Evolutionary conservation across 2,888 invertebrate species (phyloP), one percentile per base, ranked within the genome.

Genomic region (Eilema sororculum): DNA sequence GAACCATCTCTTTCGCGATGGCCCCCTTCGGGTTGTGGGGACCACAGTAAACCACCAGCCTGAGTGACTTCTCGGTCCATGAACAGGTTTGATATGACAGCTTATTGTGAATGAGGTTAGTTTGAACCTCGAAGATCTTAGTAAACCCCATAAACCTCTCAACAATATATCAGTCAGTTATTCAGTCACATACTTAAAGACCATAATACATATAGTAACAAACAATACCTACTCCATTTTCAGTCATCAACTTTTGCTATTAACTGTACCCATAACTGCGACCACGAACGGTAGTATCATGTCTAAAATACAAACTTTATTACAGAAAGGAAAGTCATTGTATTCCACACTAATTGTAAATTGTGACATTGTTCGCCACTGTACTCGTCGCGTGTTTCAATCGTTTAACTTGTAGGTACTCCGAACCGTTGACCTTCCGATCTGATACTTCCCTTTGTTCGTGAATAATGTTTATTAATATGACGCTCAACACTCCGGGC

Each of bases 401-500:
- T 46, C 25, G 46, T 46, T 46, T 63, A 46, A 28, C 20, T 41
- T 10, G 41, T 46, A 28, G n/a, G 22, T 46, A 25, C 24, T 46
- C 41, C 9, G n/a, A 46, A 64, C 12, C 63, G 25, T 46, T 64
- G 63, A 33, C 65, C 65, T 65, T 57, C 28, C 10, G 57, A 57
- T 65, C 57, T 22, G 65, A 33, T 57, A 65, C 24, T n/a, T 52
- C 57, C 22, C 33, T 33, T 65, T 65, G 57, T 65, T 65, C 30
- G 16, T n/a, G 33, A 57, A 57, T 37, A 57, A 56, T 22, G 28
- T 64, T 28, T 64, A 64, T 64, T 64, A 64, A 52, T n/a, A 64
- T 22, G 60, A 60, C 30, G 64, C n/a, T 52, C 13, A 28, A 28
- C 25, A 52, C 46, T 52, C n/a, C 22, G 12, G 8, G 10, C 28